phyloP scores from a whole-genome alignment of 1,140 invertebrate species.

The Drosophila tani region DNA sequence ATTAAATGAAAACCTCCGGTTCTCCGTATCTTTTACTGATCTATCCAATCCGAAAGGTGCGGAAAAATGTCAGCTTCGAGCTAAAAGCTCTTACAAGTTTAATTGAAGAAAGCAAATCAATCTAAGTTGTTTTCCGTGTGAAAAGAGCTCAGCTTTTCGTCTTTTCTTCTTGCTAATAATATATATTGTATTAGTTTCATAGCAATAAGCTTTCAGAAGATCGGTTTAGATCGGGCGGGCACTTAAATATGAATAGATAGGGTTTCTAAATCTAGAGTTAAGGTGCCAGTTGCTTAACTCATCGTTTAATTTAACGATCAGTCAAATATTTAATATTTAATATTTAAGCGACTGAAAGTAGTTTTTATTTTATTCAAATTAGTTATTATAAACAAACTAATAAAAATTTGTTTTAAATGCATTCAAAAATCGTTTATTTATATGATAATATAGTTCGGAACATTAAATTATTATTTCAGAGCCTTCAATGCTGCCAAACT shows the following conservation, averaged over 20 bases:
- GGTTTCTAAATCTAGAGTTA: background rate
- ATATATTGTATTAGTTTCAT: background rate
- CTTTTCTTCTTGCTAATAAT: background rate
- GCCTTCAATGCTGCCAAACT: background rate
- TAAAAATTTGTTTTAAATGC: too few species aligned
- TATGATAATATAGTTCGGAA: too few species aligned
- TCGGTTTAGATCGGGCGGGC: background rate
- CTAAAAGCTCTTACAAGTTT: background rate
- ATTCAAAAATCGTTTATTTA: too few species aligned
- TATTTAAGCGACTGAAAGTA: too few species aligned
- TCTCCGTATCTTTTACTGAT: background rate
- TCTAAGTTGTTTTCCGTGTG: background rate
- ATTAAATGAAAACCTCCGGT: background rate
- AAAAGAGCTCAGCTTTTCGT: background rate
- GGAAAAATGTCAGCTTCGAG: background rate
- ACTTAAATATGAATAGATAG: too few species aligned
- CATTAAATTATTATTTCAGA: background rate
- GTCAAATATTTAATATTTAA: too few species aligned
- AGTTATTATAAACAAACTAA: too few species aligned
- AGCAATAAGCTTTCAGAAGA: background rate
- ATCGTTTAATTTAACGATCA: background rate
- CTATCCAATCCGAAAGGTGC: background rate
- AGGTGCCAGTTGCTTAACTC: background rate
- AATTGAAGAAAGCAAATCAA: slow-evolving; percentile 2
- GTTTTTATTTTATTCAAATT: too few species aligned